Evolutionary conservation across 1,140 invertebrate species (phyloP), one percentile per base, ranked within the genome.

Genomic region (Ceratitis capitata): DNA sequence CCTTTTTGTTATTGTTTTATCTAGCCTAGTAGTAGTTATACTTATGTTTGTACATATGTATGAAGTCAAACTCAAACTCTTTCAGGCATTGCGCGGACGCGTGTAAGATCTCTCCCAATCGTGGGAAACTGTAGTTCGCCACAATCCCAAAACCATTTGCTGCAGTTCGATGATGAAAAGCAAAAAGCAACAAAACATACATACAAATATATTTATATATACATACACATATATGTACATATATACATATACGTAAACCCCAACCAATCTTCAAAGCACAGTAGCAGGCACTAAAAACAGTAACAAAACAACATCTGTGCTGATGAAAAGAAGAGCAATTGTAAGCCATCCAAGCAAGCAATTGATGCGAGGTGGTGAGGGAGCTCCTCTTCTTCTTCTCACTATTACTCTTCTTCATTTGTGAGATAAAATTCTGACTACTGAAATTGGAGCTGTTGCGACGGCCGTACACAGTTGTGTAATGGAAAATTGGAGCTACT

Each of bases 121-220:
- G 89, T 90, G 89, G 87, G 89, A 90, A 90, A 86, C 86, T 86
- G 85, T 82, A 56, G 83, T 86, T 86, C 85, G 89, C 86, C 87
- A 86, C 88, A 88, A 89, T 89, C 89, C 87, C 87, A 88, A 89
- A 88, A 87, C 84, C 86, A 86, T 88, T 87, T 85, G 83, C 83
- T 85, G 83, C 83, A 87, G 85, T 85, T 32, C 61, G 61, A 88
- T 84, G 86, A 86, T 82, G 82, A 85, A 88, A 86, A 45, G 83
- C 84, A 86, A 83, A 39, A 82, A 84, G 12, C 69, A 53, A 45
- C 32, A 78, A 7, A 64, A 49, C 10, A 49, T 16, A 84, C 49
- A 83, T 47, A 69, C 42, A 78, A 16, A 74, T n/a, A n/a, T n/a
- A n/a, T n/a, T n/a, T n/a, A n/a, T n/a, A n/a, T n/a, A n/a, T n/a